phyloP scores from a whole-genome alignment of 2,797 vertebrate genomes.

The Myotis findleyi region DNA sequence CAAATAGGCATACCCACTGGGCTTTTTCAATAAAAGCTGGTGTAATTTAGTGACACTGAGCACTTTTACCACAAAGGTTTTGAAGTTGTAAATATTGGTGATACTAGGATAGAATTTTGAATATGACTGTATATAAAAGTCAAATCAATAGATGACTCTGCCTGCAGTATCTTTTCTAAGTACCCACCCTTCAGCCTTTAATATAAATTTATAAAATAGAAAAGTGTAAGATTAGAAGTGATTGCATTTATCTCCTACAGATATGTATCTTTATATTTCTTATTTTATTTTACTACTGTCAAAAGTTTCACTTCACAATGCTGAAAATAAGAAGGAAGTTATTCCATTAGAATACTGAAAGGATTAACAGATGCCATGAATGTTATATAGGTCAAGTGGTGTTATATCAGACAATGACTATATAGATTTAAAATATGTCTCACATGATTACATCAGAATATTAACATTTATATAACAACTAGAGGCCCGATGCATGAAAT shows the following conservation, averaged over 20 bases:
- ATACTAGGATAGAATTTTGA: conserved; percentile 6
- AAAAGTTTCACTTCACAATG: conserved; percentile 32
- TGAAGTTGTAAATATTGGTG: not conserved
- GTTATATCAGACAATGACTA: not conserved
- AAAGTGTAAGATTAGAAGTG: not conserved
- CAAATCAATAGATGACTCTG: not conserved
- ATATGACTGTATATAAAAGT: not conserved
- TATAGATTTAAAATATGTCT: not conserved
- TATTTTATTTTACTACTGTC: conserved; percentile 3
- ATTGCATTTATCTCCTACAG: not conserved
- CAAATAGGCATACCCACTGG: not conserved
- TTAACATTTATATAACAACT: not conserved
- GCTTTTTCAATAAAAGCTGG: conserved; percentile 5
- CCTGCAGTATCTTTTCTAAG: not conserved
- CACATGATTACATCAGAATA: conserved; percentile 33
- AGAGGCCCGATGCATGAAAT: too few species aligned
- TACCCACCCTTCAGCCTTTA: not conserved
- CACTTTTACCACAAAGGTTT: conserved; percentile 33
- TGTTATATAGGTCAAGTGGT: not conserved
- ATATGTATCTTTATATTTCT: not conserved
- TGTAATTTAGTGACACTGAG: not conserved
- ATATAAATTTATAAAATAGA: conserved; percentile 22
- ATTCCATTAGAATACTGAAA: not conserved
- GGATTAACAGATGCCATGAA: not conserved
- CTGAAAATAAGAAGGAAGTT: not conserved